phyloP scores from a whole-genome alignment of 35 echinoderm and acorn worm species.

The Apostichopus japonicus region DNA sequence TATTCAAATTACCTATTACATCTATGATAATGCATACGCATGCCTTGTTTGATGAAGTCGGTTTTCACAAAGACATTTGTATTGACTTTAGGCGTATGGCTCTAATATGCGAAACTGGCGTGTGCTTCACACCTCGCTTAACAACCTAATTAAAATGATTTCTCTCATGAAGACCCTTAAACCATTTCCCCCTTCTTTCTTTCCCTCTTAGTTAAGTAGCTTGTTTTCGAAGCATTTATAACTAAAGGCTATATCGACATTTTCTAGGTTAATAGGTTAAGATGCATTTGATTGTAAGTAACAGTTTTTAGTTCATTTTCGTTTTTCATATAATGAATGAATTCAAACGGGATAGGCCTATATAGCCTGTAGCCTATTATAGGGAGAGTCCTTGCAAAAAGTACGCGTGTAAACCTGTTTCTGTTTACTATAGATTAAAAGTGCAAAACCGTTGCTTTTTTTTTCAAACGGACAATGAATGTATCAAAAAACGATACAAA shows the following conservation, averaged over 20 bases:
- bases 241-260: neutral
- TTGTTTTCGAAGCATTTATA: neutral
- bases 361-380: neutral
- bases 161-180: neutral
- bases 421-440: neutral
- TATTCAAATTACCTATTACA: too few species aligned
- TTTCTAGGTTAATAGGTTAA: conserved; percentile 4
- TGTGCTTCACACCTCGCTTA: conserved; percentile 2
- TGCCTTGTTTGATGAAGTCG: neutral
- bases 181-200: neutral
- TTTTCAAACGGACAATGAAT: too few species aligned
- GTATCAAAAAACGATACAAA: too few species aligned
- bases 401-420: neutral
- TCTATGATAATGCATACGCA: neutral
- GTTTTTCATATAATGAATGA: neutral
- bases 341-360: too few species aligned
- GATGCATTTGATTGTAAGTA: neutral
- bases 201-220: neutral
- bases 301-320: conserved; percentile 7
- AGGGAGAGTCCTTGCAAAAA: neutral
- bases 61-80: neutral
- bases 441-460: too few species aligned
- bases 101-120: conserved; percentile 12
- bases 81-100: conserved; percentile 17
- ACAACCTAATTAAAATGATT: conserved; percentile 11